phyloP scores from a whole-genome alignment of 2,113 vertebrate species.

The Falcunculus frontatus region DNA sequence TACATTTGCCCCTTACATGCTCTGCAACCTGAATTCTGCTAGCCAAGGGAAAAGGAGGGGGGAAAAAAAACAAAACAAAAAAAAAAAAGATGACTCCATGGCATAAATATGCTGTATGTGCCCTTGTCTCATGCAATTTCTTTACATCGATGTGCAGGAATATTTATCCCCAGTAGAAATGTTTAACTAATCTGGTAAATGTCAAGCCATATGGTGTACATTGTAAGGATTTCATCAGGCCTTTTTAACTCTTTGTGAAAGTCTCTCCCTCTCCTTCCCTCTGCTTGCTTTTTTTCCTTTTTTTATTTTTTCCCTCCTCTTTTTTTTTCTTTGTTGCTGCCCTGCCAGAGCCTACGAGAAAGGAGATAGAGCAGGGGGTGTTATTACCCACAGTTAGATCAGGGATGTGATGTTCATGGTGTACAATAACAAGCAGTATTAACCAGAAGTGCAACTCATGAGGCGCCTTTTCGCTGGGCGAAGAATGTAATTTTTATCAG shows the following conservation, averaged over 20 bases:
- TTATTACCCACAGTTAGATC: background rate
- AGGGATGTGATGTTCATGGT: background rate
- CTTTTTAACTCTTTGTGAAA: constrained; percentile 77
- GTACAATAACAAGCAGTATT: background rate
- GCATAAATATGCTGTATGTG: constrained; percentile 69
- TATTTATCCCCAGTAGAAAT: constrained; percentile 81
- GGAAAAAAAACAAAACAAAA: fast-evolving
- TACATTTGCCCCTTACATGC: background rate
- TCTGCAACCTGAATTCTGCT: background rate
- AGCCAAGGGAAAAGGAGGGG: background rate
- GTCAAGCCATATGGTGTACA: constrained; percentile 81
- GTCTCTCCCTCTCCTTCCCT: constrained; percentile 16
- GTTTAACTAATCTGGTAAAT: constrained; percentile 83
- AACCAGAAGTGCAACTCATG: background rate
- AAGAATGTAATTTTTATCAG: constrained; percentile 28
- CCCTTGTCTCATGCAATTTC: constrained; percentile 76
- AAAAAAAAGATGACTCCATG: constrained; percentile 50
- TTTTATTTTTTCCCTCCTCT: background rate
- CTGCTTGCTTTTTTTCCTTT: background rate
- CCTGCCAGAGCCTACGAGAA: constrained; percentile 23
- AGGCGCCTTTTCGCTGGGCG: background rate
- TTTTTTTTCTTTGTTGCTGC: constrained; percentile 14
- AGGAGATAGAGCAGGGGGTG: background rate
- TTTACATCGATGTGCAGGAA: constrained; percentile 73
- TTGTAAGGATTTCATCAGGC: constrained; percentile 74